Evolutionary conservation across 2,888 invertebrate species (phyloP), one percentile per base, ranked within the genome.

Genomic region (Mylabris sibirica): DNA sequence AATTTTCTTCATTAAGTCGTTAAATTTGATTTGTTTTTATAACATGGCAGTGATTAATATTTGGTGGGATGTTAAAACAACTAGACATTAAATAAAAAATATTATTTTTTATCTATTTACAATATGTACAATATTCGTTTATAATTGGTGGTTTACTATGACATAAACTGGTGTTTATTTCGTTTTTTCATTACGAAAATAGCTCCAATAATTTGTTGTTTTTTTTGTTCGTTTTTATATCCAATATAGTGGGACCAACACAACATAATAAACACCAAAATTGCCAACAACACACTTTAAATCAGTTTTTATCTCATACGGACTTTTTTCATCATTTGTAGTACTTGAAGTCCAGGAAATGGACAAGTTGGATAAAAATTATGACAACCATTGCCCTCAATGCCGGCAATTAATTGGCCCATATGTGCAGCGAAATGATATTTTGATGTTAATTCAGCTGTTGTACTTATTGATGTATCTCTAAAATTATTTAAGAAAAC

Each of bases 371-470:
- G 90, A 77, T 90, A 90, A 82, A 90, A 90, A 79, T 90, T 89
- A 81, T 90, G 89, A 76, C 90, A 90, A 65, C 90, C 90, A 75
- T 89, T 88, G 75, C 90, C 90, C 79, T 90, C 90, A 60, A 90
- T 84, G 24, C 90, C 90, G 60, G 89, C 87, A 70, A 90, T 89
- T 72, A 90, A 84, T 82, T 90, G 90, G 67, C 90, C 90, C 90
- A 90, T 90, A 81, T 90, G 90, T 24, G 90, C 90, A 11, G 90
- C 90, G 79, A 89, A 90, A 80, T 90, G 90, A 78, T 89, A 90
- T 77, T 88, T 87, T 41, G 90, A 90, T 0, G 90, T 88, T 68
- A 90, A 86, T 84, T 90, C 90, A 17, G 89, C 90, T 75, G 89
- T 88, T 35, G 88, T 88, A 72, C 87, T 88, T 74, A 90, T 86